A percentile compares a stretch with the other conserved stretches of the same genome.
These are phyloP conservation scores for Tetragnatha versicolor DNA, from an alignment of 1,140 invertebrate genomes.

Conservation along the genomic window DNA sequence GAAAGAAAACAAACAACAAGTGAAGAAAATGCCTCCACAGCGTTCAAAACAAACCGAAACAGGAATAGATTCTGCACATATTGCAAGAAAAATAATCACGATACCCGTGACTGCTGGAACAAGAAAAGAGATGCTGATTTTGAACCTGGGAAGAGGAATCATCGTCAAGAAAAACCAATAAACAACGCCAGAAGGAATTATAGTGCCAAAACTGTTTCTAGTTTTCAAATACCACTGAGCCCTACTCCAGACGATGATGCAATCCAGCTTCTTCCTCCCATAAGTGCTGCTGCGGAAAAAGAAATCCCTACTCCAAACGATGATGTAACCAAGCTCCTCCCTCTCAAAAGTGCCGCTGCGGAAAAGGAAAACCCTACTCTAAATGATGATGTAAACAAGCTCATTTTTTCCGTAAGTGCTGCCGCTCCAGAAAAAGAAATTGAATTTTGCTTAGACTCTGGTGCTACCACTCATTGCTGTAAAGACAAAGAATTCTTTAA, in stretches of 20 bases:
- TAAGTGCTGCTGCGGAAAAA: no score
- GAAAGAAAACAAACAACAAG: no score
- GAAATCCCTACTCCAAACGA: no score
- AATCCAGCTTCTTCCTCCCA: no score
- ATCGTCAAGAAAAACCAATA: no score
- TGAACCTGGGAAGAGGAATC: no score
- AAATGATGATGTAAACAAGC: background rate
- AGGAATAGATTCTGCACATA: constrained; percentile 10
- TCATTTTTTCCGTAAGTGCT: background rate
- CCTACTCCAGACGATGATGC: no score
- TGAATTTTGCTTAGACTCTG: background rate
- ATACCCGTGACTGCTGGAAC: background rate
- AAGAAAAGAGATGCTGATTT: no score
- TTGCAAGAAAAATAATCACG: background rate
- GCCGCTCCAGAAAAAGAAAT: background rate
- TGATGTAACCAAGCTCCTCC: no score
- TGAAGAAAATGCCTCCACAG: background rate
- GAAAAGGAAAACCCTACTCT: no score
- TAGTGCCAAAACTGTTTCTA: background rate
- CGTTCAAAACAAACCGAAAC: background rate
- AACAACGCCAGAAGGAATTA: no score
- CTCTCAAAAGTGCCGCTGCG: no score
- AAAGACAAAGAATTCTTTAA: background rate
- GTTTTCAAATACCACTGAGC: background rate
- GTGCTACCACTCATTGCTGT: background rate